A percentile compares a stretch with the other conserved stretches of the same genome.
These are phyloP conservation scores for Capitella teleta DNA, from an alignment of 1,140 invertebrate species.

Conservation along the genomic window DNA sequence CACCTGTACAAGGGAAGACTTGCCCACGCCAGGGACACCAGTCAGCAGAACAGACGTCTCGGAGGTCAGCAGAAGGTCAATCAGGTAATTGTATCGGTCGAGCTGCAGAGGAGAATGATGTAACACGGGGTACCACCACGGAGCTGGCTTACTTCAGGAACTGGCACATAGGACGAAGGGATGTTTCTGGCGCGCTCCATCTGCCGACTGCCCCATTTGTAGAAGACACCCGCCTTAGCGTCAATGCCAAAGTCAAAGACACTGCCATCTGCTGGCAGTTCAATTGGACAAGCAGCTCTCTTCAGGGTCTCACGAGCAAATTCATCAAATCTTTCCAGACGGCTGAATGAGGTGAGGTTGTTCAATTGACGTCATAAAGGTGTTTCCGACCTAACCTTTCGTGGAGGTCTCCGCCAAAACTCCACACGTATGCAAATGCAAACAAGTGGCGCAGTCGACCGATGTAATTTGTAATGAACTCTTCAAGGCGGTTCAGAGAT, in stretches of 20 bases:
- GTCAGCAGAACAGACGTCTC: slow-evolving; percentile 31
- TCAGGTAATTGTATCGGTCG: slow-evolving; percentile 31
- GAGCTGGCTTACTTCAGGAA: slow-evolving; percentile 25
- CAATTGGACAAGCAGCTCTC: slow-evolving; percentile 24
- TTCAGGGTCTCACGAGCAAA: slow-evolving; percentile 32
- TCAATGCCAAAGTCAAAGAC: slow-evolving; percentile 35
- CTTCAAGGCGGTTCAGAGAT: no score
- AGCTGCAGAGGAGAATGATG: slow-evolving; percentile 19
- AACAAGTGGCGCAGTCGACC: slow-evolving; percentile 33
- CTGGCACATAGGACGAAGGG: slow-evolving; percentile 23
- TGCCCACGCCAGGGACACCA: slow-evolving; percentile 34
- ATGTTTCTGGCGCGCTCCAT: slow-evolving; percentile 22
- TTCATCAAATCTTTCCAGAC: slow-evolving; percentile 22
- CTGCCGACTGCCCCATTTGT: slow-evolving; percentile 26
- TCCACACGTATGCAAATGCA: slow-evolving; percentile 36
- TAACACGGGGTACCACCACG: no score
- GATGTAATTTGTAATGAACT: slow-evolving; percentile 28
- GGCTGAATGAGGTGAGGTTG: background rate
- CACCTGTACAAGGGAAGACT: slow-evolving; percentile 31
- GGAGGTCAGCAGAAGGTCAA: slow-evolving; percentile 27
- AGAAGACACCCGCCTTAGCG: slow-evolving; percentile 22
- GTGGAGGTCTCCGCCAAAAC: slow-evolving; percentile 36
- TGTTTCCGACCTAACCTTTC: slow-evolving; percentile 25
- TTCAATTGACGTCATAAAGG: no score
- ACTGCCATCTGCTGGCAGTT: slow-evolving; percentile 23